Percentiles rank a stretch among this genome's conserved stretches.
Evolutionary conservation across 2,888 invertebrate species (phyloP).

Genomic region (Drosophila monieri): DNA sequence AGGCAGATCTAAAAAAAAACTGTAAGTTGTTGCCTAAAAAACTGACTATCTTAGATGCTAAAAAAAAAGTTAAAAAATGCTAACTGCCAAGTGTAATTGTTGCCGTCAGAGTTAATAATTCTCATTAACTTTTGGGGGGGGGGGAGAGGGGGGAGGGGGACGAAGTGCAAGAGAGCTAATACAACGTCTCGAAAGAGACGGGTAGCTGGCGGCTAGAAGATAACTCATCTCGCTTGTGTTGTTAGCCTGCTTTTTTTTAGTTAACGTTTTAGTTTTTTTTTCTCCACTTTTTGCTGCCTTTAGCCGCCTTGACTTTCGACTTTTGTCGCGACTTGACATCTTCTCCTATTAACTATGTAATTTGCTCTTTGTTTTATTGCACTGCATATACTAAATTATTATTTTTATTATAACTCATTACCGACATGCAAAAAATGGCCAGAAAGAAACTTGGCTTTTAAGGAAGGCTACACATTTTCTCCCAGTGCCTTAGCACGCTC

Average conservation of each 20-base stretch:
- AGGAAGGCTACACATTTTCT: neutral
- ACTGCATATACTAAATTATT: slow-evolving; percentile 66
- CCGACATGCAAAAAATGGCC: neutral
- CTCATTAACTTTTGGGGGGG: too few species aligned
- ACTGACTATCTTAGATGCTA: too few species aligned
- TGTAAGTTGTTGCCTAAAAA: slow-evolving; percentile 55
- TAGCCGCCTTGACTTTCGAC: slow-evolving; percentile 61
- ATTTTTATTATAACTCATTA: slow-evolving; percentile 51
- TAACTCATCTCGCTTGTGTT: slow-evolving; percentile 23
- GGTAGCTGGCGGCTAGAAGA: slow-evolving; percentile 8
- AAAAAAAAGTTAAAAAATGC: slow-evolving; percentile 22
- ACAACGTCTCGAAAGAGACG: neutral
- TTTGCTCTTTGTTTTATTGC: slow-evolving; percentile 50
- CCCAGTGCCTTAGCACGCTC: neutral
- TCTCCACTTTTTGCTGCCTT: slow-evolving; percentile 8
- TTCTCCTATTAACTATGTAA: slow-evolving; percentile 60
- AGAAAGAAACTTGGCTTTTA: too few species aligned
- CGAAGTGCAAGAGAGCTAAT: slow-evolving; percentile 5
- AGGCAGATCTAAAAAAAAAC: slow-evolving; percentile 27
- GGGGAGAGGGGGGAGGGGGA: too few species aligned
- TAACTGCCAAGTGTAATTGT: slow-evolving; percentile 29
- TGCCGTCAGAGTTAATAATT: slow-evolving; percentile 42
- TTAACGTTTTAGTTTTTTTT: too few species aligned
- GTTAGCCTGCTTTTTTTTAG: neutral
- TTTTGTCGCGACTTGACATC: slow-evolving; percentile 76